A percentile compares a stretch with the other conserved stretches of the same genome.
Evolutionary conservation across 2,113 vertebrate species (phyloP).

Genomic region (Pycnonotus jocosus): DNA sequence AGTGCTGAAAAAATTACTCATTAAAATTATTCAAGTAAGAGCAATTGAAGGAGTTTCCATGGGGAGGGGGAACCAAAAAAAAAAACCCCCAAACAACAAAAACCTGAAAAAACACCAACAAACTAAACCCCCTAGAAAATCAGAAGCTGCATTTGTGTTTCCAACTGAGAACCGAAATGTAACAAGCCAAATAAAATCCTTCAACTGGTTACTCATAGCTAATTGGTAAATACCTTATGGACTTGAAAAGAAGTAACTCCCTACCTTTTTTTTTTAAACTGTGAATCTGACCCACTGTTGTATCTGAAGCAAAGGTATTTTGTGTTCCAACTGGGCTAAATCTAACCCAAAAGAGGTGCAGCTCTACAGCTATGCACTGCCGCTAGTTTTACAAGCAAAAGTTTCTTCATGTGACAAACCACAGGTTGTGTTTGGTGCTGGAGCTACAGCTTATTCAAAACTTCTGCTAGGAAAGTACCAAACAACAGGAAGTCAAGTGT

Average conservation of each 20-base stretch:
- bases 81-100: too few relatives aligned
- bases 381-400: fast-evolving
- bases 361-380: too few relatives aligned
- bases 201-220: background rate
- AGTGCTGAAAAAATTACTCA: background rate
- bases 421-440: background rate
- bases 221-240: background rate
- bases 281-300: background rate
- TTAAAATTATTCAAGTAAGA: background rate
- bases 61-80: too few relatives aligned
- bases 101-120: fast-evolving
- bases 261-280: background rate
- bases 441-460: background rate
- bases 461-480: background rate
- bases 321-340: background rate
- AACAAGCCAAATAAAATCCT: background rate
- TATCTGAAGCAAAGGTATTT: background rate
- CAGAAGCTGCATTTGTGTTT: background rate
- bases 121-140: background rate
- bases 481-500: background rate
- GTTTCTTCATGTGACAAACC: fast-evolving
- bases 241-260: background rate
- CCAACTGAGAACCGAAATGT: background rate
- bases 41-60: background rate
- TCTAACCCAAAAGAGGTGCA: background rate